A percentile compares a stretch with the other conserved stretches of the same genome.
phyloP scores from a whole-genome alignment of 2,113 vertebrate species.

The Brachirus orientalis region DNA sequence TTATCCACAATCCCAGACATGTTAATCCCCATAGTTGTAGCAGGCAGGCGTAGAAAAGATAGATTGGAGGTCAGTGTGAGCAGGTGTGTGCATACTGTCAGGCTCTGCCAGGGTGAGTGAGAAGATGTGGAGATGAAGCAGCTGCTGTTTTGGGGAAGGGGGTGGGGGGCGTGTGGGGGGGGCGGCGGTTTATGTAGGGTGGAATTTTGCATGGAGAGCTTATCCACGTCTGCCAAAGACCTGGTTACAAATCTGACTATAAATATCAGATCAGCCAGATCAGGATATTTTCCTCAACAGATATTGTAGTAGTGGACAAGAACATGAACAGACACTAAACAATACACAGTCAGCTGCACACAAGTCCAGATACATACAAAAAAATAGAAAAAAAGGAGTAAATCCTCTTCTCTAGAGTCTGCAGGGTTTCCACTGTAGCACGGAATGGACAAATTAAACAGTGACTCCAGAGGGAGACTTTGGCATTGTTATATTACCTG shows the following conservation, averaged over 20 bases:
- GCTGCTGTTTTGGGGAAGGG: slow-evolving; percentile 63
- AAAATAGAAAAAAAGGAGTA: too few species aligned
- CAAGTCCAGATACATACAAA: too few species aligned
- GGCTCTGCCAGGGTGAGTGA: slow-evolving; percentile 51
- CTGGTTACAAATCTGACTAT: too few species aligned
- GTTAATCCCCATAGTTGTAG: slow-evolving; percentile 72
- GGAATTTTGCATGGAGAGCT: slow-evolving; percentile 16
- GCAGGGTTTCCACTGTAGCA: not conserved
- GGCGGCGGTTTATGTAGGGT: not conserved
- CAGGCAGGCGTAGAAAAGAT: slow-evolving; percentile 43
- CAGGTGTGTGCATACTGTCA: slow-evolving; percentile 67
- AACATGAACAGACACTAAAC: too few species aligned
- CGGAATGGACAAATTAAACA: not conserved
- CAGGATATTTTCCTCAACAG: too few species aligned
- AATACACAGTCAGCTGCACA: too few species aligned
- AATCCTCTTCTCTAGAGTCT: not conserved
- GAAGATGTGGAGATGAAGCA: slow-evolving; percentile 56
- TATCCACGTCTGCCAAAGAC: slow-evolving; percentile 48
- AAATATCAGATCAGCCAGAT: too few species aligned
- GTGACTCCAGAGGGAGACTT: not conserved
- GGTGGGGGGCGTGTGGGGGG: slow-evolving; percentile 8
- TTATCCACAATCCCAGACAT: slow-evolving; percentile 65
- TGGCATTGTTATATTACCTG: not conserved
- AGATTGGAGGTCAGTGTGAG: slow-evolving; percentile 63
- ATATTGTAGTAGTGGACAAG: too few species aligned